Evolutionary conservation across 37 sponge, comb jelly and placozoan genomes (phyloP).

Genomic region (Dysidea cf. avara): DNA sequence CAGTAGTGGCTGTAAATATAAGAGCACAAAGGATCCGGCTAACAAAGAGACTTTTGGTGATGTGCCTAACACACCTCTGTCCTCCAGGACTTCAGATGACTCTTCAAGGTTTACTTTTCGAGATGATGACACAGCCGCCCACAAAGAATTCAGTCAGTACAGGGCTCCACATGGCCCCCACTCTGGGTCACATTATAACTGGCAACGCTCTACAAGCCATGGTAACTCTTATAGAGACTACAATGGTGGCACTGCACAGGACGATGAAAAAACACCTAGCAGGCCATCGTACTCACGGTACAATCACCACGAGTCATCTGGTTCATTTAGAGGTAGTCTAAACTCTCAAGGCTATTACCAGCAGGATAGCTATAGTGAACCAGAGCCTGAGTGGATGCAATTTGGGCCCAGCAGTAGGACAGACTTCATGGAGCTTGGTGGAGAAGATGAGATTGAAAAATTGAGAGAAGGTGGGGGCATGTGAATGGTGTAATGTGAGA

Average conservation of each 20-base stretch:
- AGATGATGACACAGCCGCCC: not conserved
- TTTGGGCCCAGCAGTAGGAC: conserved; percentile 60
- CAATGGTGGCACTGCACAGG: too few relatives aligned
- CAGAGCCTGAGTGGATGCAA: conserved; percentile 84
- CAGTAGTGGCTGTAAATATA: conserved; percentile 52
- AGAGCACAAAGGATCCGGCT: not conserved
- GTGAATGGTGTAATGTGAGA: too few relatives aligned
- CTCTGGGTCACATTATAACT: too few relatives aligned
- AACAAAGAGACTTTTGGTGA: not conserved
- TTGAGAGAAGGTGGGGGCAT: conserved; percentile 62
- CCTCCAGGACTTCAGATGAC: not conserved
- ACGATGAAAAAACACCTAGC: too few relatives aligned
- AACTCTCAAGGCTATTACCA: too few relatives aligned
- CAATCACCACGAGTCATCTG: too few relatives aligned
- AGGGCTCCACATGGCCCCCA: too few relatives aligned
- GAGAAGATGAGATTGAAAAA: conserved; percentile 59
- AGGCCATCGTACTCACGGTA: too few relatives aligned
- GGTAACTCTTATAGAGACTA: too few relatives aligned
- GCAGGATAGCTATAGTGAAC: conserved; percentile 11
- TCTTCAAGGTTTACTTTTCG: not conserved
- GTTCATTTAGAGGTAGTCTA: too few relatives aligned
- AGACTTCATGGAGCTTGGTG: conserved; percentile 69
- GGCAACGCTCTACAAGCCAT: too few relatives aligned
- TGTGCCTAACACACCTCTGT: not conserved
- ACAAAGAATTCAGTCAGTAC: too few relatives aligned